Conservation (phyloP, 2,888 invertebrate species). For the Drosophila acutilabella region DNA sequence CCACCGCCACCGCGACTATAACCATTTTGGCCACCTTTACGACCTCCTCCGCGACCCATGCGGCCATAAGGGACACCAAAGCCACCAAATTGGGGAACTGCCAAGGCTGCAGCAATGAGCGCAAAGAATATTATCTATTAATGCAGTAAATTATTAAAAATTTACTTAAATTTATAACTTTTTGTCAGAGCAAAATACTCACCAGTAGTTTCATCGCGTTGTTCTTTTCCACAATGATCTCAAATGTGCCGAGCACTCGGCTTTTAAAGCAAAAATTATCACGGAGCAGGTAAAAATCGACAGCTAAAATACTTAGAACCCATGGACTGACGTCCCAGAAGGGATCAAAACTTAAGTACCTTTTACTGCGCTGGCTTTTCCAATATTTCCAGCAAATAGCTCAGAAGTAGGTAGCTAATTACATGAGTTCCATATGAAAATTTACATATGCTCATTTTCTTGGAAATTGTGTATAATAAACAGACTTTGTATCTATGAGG, state of each 20-base stretch:
- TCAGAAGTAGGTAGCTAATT: not conserved
- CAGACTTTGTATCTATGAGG: not conserved
- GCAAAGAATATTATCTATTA: slow-evolving; percentile 4
- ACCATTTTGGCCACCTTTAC: not conserved
- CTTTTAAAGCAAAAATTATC: slow-evolving; percentile 2
- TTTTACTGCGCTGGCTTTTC: slow-evolving; percentile 1
- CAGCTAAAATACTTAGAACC: not conserved
- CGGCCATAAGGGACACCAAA: not conserved
- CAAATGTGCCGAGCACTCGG: not conserved
- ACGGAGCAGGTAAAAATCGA: not conserved
- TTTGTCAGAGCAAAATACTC: not conserved
- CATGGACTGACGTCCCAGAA: not conserved
- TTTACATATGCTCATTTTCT: not conserved
- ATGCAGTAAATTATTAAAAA: not conserved
- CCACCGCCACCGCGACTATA: not conserved
- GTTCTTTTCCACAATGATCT: not conserved
- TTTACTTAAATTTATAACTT: no score
- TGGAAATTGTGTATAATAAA: not conserved
- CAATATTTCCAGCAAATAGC: not conserved
- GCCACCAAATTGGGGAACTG: slow-evolving; percentile 5
- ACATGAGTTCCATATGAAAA: not conserved
- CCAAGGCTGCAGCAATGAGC: slow-evolving; percentile 7
- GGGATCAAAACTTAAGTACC: slow-evolving; percentile 3
- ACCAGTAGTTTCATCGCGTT: slow-evolving; percentile 2
- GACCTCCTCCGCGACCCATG: not conserved